These are phyloP conservation scores for Heteropelma amictum DNA, from an alignment of 2,888 invertebrate species.

Conservation along the genomic window DNA sequence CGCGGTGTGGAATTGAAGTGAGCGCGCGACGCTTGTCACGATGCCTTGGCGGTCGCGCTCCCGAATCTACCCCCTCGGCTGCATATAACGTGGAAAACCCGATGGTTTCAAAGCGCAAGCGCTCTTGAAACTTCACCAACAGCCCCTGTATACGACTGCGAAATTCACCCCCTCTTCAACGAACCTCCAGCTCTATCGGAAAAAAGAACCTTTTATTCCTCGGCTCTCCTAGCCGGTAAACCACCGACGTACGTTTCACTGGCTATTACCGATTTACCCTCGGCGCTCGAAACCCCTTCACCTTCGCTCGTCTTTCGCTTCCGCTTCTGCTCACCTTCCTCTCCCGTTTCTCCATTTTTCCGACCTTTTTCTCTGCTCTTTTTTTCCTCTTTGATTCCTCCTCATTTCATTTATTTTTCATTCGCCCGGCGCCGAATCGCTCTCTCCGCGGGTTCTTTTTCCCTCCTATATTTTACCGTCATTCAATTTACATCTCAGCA, in stretches of 20 bases:
- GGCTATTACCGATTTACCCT: conserved; percentile 55
- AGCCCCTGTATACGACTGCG: conserved; percentile 40
- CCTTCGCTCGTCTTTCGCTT: conserved; percentile 26
- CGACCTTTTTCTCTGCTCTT: background rate
- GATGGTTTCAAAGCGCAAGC: conserved; percentile 43
- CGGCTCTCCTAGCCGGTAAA: conserved; percentile 34
- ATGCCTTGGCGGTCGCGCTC: conserved; percentile 58
- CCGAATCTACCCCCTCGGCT: conserved; percentile 6
- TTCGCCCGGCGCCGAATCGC: conserved; percentile 7
- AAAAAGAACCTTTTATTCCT: background rate
- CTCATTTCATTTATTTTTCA: background rate
- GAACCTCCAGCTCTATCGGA: conserved; percentile 11
- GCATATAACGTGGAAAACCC: conserved; percentile 25
- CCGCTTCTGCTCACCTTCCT: background rate
- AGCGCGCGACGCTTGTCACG: conserved; percentile 63
- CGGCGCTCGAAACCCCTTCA: conserved; percentile 43
- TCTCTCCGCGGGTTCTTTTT: too few species aligned
- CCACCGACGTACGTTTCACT: conserved; percentile 55
- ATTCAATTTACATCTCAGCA: too few species aligned
- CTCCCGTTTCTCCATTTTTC: background rate
- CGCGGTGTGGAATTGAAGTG: conserved; percentile 74
- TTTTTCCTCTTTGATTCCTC: background rate
- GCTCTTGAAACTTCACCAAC: conserved; percentile 18
- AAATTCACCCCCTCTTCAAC: conserved; percentile 40
- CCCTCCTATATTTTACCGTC: too few species aligned